Conservation (phyloP, 2,888 invertebrate genomes). For the Aleiodes leptofemur region DNA sequence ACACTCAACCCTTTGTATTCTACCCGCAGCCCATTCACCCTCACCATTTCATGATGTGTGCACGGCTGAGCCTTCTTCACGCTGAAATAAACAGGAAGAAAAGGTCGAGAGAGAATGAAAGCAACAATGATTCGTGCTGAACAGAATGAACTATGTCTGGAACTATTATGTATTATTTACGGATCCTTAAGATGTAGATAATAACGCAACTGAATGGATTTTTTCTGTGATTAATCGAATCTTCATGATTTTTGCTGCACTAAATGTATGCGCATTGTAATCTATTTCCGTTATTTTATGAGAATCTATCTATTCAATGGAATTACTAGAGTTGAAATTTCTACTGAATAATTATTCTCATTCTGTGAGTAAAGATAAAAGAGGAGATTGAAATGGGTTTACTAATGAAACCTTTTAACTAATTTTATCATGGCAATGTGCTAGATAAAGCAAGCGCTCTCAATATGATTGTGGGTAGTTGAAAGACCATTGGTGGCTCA, state of each 20-base stretch:
- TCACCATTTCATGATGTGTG: background rate
- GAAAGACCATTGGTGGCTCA: background rate
- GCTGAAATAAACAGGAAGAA: constrained; percentile 16
- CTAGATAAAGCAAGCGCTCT: too few relatives aligned
- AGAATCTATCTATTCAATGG: background rate
- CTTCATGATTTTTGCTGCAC: background rate
- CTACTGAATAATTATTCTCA: too few relatives aligned
- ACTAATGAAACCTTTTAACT: too few relatives aligned
- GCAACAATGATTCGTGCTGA: constrained; percentile 9
- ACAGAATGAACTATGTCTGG: background rate
- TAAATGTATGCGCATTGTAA: constrained; percentile 4
- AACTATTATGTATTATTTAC: background rate
- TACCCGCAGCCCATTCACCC: background rate
- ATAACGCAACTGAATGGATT: background rate
- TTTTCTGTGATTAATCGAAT: background rate
- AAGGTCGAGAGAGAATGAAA: background rate
- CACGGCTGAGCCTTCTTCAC: background rate
- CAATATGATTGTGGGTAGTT: background rate
- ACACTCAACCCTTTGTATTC: constrained; percentile 11
- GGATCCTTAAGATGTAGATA: constrained; percentile 21
- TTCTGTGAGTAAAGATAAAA: too few relatives aligned
- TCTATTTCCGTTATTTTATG: background rate
- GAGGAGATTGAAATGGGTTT: too few relatives aligned
- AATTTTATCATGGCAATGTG: too few relatives aligned
- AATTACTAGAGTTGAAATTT: background rate